phyloP scores from a whole-genome alignment of 1,140 invertebrate genomes.

The Scaptodrosophila lebanonensis region DNA sequence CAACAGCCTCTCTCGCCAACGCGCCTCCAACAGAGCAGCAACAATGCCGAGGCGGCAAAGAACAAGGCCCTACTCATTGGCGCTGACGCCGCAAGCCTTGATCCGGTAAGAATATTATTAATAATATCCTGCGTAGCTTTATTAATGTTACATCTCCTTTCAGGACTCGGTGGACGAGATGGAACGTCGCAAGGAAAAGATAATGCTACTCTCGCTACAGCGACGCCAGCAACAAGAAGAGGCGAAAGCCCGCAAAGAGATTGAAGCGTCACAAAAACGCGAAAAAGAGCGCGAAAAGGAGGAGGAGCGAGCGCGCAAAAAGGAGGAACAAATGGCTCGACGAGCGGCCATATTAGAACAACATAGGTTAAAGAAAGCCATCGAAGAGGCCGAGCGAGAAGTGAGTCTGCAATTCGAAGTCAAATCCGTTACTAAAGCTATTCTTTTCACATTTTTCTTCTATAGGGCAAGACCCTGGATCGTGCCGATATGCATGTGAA shows the following conservation, averaged over 20 bases:
- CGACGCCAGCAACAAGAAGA: conserved; percentile 93
- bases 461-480: conserved; percentile 86
- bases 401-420: conserved; percentile 76
- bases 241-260: conserved; percentile 88
- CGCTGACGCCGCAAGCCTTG: conserved; percentile 81
- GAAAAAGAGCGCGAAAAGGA: conserved; percentile 90
- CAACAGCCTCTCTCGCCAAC: conserved; percentile 48
- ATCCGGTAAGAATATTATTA: conserved; percentile 80
- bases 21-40: conserved; percentile 52
- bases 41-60: conserved; percentile 75
- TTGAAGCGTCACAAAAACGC: conserved; percentile 86
- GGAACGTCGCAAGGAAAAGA: conserved; percentile 92
- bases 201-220: conserved; percentile 91
- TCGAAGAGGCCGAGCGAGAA: conserved; percentile 93
- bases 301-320: conserved; percentile 90
- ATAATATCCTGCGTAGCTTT: background rate
- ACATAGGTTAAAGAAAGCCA: conserved; percentile 95
- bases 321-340: conserved; percentile 92
- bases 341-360: conserved; percentile 93
- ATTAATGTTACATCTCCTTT: background rate
- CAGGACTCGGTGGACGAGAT: conserved; percentile 88
- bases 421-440: background rate
- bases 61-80: conserved; percentile 84
- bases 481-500: conserved; percentile 82
- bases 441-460: background rate